Conservation (phyloP, 2,113 vertebrate species). For the Oriolus oriolus region DNA sequence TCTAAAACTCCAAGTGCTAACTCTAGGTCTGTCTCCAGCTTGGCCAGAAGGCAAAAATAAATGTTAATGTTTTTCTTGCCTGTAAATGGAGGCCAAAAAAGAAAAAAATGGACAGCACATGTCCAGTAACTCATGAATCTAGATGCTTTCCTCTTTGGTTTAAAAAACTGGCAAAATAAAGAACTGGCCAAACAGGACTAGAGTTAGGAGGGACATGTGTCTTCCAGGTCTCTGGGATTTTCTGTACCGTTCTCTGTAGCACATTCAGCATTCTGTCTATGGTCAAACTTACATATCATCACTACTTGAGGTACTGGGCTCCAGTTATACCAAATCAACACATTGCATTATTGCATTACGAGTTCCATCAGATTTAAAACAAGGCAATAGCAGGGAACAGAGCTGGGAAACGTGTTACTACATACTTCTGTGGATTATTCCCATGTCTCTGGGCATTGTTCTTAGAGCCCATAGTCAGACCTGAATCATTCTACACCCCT, state of each 20-base stretch:
- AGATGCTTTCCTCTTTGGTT: not conserved
- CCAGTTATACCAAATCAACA: not conserved
- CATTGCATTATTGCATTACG: too few relatives aligned
- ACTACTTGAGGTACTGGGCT: not conserved
- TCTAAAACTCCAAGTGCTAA: not conserved
- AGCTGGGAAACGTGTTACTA: not conserved
- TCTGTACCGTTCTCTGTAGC: not conserved
- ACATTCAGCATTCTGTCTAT: not conserved
- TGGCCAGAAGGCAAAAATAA: not conserved
- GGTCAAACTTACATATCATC: not conserved
- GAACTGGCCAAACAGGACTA: not conserved
- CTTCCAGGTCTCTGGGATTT: not conserved
- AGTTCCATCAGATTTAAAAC: not conserved
- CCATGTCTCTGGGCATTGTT: not conserved
- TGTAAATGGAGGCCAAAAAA: not conserved
- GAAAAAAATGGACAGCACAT: rapidly evolving
- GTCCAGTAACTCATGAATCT: not conserved
- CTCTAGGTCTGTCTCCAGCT: not conserved
- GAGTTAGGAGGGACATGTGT: rapidly evolving
- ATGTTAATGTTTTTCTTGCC: not conserved
- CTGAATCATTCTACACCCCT: not conserved
- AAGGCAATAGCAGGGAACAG: not conserved
- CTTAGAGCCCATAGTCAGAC: not conserved
- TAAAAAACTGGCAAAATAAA: not conserved
- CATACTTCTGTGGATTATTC: not conserved